Conservation (phyloP, 2,888 invertebrate species). For the Diarsia brunnea region DNA sequence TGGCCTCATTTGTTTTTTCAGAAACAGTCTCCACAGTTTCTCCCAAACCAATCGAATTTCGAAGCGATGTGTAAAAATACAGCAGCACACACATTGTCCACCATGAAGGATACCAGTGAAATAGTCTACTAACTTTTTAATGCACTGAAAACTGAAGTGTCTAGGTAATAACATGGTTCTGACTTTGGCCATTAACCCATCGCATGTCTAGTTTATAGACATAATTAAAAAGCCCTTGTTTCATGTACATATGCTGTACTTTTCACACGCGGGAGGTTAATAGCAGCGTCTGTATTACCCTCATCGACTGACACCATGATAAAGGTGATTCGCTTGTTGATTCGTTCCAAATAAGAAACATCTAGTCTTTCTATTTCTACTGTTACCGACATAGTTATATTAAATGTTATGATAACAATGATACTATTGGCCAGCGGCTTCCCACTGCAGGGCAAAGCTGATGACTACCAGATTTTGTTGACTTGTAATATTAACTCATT, state of each 20-base stretch:
- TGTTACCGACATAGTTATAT: too few relatives aligned
- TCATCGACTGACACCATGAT: neutral
- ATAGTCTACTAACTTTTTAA: neutral
- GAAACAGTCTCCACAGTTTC: too few relatives aligned
- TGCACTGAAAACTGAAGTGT: neutral
- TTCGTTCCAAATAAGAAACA: neutral
- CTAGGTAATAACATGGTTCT: neutral
- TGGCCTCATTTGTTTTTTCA: neutral
- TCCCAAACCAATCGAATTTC: neutral
- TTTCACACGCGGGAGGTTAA: too few relatives aligned
- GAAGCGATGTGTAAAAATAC: neutral
- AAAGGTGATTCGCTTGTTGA: slow-evolving; percentile 4
- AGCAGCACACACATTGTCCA: too few relatives aligned
- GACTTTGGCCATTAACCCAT: neutral
- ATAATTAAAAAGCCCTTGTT: too few relatives aligned
- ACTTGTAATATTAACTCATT: neutral
- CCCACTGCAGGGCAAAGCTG: too few relatives aligned
- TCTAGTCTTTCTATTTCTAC: neutral
- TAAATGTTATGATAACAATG: too few relatives aligned
- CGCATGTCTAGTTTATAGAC: too few relatives aligned
- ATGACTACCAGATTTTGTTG: too few relatives aligned
- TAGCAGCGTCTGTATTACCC: neutral
- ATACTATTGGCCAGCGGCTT: too few relatives aligned
- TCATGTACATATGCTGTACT: too few relatives aligned
- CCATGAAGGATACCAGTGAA: slow-evolving; percentile 3